Evolutionary conservation across 2,113 vertebrate species (phyloP), one percentile per base, ranked within the genome.

Genomic region (Tragelaphus strepsiceros): DNA sequence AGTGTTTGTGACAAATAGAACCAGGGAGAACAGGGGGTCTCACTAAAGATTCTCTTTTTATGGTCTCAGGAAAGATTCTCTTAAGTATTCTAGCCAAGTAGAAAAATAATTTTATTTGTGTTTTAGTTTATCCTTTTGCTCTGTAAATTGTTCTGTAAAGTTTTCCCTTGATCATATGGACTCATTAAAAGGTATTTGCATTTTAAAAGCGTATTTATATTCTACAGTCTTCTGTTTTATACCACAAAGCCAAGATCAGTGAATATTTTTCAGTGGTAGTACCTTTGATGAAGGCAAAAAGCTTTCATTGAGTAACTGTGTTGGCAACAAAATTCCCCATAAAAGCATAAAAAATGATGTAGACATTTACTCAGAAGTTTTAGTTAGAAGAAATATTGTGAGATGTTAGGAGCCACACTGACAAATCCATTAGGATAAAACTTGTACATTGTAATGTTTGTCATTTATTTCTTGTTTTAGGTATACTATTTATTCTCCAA

Each of bases 401-500:
- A 74, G 58, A 71, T 81, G 2, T 82, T 94, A 67, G 46, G 16
- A 67, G 30, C 51, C 94, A 74, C 32, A 93, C 10, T 89, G 28
- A 1, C 9, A 91, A 59, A n/a, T 96, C 87, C 28, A 0, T 93
- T 86, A 61, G 19, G 35, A 32, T 96, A 78, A 86, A 96, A 86
- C 11, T 58, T 88, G 24, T 84, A 24, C 85, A 10, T 67, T 93
- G 30, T 17, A 77, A 22, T 82, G 26, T 90, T 80, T 95, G 10
- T 77, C 58, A 53, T 53, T 96, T 84, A 30, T 91, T 91, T 28
- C 4, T 78, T 74, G 12, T 95, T 98, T 88, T 98, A 99, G 99
- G 35, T 99, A 99, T 26, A 99, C 99, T 39, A 99, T 99, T 98
- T 99, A 99, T 98, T 99, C 99, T 94, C 99, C 99, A 67, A 99